These are phyloP conservation scores for Cosmopolites sordidus DNA, from an alignment of 2,888 invertebrate species.

Conservation along the genomic window DNA sequence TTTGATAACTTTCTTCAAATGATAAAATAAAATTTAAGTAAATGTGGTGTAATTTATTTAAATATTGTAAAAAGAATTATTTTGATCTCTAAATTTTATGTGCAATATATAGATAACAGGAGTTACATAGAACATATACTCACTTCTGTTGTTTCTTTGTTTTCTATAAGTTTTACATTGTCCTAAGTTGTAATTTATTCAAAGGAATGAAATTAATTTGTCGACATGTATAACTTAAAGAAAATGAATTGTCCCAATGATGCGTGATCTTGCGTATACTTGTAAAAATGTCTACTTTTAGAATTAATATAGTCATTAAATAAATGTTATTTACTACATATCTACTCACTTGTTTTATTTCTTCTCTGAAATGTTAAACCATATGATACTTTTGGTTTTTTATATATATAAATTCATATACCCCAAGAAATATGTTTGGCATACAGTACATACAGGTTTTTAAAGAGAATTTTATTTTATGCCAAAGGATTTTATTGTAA, in stretches of 20 bases:
- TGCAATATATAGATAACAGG: slow-evolving; percentile 37
- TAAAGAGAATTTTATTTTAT: no score
- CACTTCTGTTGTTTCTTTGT: neutral
- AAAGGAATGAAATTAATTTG: no score
- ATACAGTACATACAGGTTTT: no score
- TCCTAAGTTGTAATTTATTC: neutral
- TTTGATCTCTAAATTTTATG: slow-evolving; percentile 39
- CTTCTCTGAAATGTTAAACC: no score
- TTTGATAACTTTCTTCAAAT: neutral
- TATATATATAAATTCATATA: no score
- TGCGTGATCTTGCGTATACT: slow-evolving; percentile 20
- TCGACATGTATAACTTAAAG: no score
- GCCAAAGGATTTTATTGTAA: no score
- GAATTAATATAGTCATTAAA: slow-evolving; percentile 35
- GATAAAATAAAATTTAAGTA: neutral
- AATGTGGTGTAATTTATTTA: slow-evolving; percentile 6
- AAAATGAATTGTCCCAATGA: no score
- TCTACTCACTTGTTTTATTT: no score
- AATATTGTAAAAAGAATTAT: slow-evolving; percentile 12
- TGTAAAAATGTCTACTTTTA: slow-evolving; percentile 38
- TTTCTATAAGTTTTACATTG: neutral
- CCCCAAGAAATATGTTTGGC: no score
- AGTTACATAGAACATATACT: slow-evolving; percentile 28
- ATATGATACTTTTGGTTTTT: no score
- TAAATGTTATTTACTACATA: slow-evolving; percentile 44